Evolutionary conservation across 2,797 vertebrate genomes (phyloP).

Genomic region (Nyctalus aviator): DNA sequence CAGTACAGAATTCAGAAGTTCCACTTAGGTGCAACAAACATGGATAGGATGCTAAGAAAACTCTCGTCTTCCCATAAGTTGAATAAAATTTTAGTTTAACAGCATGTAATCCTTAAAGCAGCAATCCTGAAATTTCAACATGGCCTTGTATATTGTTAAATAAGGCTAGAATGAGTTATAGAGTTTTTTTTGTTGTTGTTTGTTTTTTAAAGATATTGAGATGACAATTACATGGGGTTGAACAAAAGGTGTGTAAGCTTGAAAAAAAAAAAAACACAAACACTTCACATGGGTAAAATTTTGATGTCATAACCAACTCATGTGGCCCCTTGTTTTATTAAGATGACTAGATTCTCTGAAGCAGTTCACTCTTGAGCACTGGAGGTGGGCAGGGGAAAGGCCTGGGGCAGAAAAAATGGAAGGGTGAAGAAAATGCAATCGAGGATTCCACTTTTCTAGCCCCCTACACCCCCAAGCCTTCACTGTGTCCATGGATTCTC

Average conservation of each 20-base stretch:
- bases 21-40: not conserved
- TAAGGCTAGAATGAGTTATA: not conserved
- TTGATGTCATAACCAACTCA: not conserved
- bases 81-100: not conserved
- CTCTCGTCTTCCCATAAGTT: not conserved
- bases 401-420: not conserved
- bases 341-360: not conserved
- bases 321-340: not conserved
- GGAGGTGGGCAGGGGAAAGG: not conserved
- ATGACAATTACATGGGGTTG: not conserved
- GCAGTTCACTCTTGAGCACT: not conserved
- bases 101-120: not conserved
- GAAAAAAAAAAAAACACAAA: not conserved
- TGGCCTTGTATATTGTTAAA: constrained; percentile 36
- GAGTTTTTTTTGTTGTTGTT: constrained; percentile 56
- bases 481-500: not conserved
- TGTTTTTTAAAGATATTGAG: constrained; percentile 40
- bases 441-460: not conserved
- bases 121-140: not conserved
- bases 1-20: constrained; percentile 29
- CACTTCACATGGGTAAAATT: not conserved
- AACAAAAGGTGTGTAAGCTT: not conserved
- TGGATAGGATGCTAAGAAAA: constrained; percentile 10
- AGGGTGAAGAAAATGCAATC: not conserved
- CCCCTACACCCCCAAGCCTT: not conserved